These are phyloP conservation scores for Gambusia holbrooki DNA, from an alignment of 2,113 vertebrate genomes.

Conservation along the genomic window DNA sequence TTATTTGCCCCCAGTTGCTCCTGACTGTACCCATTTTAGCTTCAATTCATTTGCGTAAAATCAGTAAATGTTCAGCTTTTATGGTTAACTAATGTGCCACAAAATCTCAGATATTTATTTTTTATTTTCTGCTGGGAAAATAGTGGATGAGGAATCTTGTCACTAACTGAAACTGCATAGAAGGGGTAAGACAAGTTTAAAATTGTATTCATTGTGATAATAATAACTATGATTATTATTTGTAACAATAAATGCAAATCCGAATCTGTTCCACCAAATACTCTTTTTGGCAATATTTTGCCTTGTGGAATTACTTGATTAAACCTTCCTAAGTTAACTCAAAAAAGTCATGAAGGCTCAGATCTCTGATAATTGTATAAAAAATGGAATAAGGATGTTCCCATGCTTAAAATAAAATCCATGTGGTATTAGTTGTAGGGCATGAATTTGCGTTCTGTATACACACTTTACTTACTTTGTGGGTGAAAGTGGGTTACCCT, in stretches of 20 bases:
- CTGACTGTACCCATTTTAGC: conserved; percentile 32
- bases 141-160: not conserved
- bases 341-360: not conserved
- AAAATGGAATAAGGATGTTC: not conserved
- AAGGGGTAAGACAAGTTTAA: not conserved
- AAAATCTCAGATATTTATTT: not conserved
- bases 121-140: not conserved
- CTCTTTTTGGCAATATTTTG: not conserved
- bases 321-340: not conserved
- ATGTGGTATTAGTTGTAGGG: not conserved
- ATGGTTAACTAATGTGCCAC: not conserved
- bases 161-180: not conserved
- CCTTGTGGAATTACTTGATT: not conserved
- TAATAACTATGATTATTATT: no score
- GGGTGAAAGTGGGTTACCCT: conserved; percentile 21
- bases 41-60: conserved; percentile 25
- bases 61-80: conserved; percentile 7
- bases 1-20: conserved; percentile 50
- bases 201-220: no score
- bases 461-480: conserved; percentile 30
- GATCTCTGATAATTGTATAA: no score
- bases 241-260: not conserved
- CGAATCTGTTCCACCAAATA: not conserved
- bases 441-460: conserved; percentile 14
- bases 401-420: not conserved